Percentiles rank a stretch among this genome's conserved stretches.
phyloP scores from a whole-genome alignment of 2,113 vertebrate species.

The Callocephalon fimbriatum region DNA sequence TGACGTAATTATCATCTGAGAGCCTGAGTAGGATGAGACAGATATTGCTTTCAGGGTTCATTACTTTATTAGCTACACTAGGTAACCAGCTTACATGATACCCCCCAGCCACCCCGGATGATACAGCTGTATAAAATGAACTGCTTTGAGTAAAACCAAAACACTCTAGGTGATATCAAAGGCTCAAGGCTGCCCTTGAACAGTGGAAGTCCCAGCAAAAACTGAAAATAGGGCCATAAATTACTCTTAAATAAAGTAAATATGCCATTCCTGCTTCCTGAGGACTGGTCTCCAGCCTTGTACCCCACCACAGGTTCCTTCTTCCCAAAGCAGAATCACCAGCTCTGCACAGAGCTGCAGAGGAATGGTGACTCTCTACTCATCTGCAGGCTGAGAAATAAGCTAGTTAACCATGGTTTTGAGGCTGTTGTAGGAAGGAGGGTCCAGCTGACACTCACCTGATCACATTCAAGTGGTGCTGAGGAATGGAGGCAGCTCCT shows the following conservation, averaged over 20 bases:
- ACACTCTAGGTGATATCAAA: not conserved
- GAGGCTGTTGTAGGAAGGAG: not conserved
- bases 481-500: not conserved
- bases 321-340: not conserved
- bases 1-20: slow-evolving; percentile 10
- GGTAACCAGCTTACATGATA: not conserved
- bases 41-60: slow-evolving; percentile 2
- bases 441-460: not conserved
- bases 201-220: not conserved
- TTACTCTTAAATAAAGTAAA: not conserved
- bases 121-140: not conserved
- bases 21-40: slow-evolving; percentile 3
- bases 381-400: not conserved
- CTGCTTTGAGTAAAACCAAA: not conserved
- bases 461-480: not conserved
- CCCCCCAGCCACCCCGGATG: not conserved
- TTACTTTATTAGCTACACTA: not conserved
- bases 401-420: not conserved
- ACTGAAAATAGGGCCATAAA: not conserved
- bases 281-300: not conserved
- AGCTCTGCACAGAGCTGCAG: not conserved
- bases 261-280: not conserved
- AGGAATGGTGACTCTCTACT: not conserved
- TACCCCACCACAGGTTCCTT: not conserved
- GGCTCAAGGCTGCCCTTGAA: not conserved